Percentiles rank a stretch among this genome's conserved stretches.
Evolutionary conservation across 1,140 invertebrate species (phyloP).

Genomic region (Listronotus bonariensis): DNA sequence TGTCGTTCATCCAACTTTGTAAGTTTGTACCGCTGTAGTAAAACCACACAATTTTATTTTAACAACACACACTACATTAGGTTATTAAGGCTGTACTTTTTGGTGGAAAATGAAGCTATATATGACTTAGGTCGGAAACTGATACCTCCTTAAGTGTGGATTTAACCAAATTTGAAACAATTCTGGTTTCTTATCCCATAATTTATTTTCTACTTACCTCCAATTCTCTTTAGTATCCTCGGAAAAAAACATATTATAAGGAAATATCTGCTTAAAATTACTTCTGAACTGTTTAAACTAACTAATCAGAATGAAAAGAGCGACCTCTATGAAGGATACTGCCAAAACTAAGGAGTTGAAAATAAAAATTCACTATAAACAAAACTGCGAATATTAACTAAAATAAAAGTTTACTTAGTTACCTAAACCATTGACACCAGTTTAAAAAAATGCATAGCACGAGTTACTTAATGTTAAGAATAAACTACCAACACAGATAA

Average conservation of each 20-base stretch:
- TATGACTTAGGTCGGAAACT: too few species aligned
- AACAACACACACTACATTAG: too few species aligned
- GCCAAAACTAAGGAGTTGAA: too few species aligned
- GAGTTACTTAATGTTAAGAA: too few species aligned
- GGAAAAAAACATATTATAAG: conserved; percentile 69
- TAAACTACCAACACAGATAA: too few species aligned
- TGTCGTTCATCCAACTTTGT: conserved; percentile 72
- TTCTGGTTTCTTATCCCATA: conserved; percentile 69
- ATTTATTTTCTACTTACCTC: conserved; percentile 73
- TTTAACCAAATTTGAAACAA: conserved; percentile 79
- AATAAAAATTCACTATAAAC: too few species aligned
- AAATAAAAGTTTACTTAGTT: too few species aligned
- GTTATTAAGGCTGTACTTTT: conserved; percentile 66
- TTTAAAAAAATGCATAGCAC: too few species aligned
- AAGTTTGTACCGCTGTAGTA: conserved; percentile 66
- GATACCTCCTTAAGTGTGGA: conserved; percentile 78
- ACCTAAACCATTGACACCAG: too few species aligned
- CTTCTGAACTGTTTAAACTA: conserved; percentile 57
- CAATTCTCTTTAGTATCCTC: conserved; percentile 69
- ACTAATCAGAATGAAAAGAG: too few species aligned
- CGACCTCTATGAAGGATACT: too few species aligned
- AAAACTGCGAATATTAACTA: too few species aligned
- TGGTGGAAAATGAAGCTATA: conserved; percentile 44
- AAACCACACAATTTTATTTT: conserved; percentile 72
- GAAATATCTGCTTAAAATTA: conserved; percentile 60